Base-by-base conservation (phyloP, 1,140 invertebrate species). In the Apis florea region DNA sequence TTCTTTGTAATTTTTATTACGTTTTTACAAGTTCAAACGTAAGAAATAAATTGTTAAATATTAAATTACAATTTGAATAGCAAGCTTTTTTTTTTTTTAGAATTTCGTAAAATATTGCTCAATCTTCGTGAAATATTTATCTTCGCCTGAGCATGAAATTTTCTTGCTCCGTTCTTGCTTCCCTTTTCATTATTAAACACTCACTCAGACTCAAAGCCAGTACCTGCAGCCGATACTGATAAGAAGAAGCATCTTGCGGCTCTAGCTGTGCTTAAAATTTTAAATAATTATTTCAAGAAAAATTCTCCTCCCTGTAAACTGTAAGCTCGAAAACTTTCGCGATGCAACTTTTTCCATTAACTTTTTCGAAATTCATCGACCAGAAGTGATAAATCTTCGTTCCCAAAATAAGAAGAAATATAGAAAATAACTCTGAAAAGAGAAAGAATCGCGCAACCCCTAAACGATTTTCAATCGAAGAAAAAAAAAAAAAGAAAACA, bases 211-310 rank as follows among this genome's bases (percentile, higher is more conserved):
- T 1, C 31, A 24, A 8, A 40, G 24, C 9, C 11, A 3, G 26
- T 15, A 54, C 5, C 19, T 40, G 19, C 21, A 54, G 17, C 24
- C 19, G 26, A 17, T 24, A n/a, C 40, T 49, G 67, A 69, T 70
- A 70, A 70, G 54, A 49, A 70, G 49, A 15, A 70, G 17, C 15
- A n/a, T 1, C n/a, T 66, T 15, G 15, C 19, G 19, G 51, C 19
- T n/a, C 10, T 24, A 75, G 49, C 11, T 21, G 26, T 59, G 53
- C 19, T 68, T 67, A 58, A 74, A 74, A 80, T 80, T 80, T 80
- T 66, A 75, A 74, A 81, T 75, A 67, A 75, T 75, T 75, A 75
- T 81, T 81, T 56, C 9, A 80, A 56, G 78, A 75, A 56, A 58
- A 59, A 75, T 75, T 54, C 47, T 67, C 31, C 58, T 47, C 26